Conservation (phyloP, 2,888 invertebrate species). For the Digitonthophagus gazella region DNA sequence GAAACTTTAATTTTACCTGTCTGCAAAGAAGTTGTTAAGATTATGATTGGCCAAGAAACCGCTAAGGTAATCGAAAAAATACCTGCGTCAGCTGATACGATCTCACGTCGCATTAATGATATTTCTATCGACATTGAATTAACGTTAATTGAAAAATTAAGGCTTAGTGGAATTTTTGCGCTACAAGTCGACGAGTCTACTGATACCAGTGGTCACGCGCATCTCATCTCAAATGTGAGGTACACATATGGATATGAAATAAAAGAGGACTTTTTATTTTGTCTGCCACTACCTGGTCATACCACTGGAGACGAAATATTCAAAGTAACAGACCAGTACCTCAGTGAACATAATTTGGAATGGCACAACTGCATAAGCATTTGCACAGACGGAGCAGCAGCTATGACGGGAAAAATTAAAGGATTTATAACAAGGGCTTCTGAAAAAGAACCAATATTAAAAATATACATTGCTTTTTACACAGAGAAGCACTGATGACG, state of each 20-base stretch:
- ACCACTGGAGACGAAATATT: not conserved
- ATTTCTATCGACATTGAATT: constrained; percentile 1
- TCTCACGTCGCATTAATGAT: constrained; percentile 13
- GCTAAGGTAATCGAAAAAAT: not conserved
- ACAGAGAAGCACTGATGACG: not conserved
- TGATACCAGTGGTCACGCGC: not conserved
- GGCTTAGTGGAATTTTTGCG: constrained; percentile 9
- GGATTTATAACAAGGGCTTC: constrained; percentile 8
- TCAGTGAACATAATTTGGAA: not conserved
- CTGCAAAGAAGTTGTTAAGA: not conserved
- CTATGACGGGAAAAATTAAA: constrained; percentile 11
- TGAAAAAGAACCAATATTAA: constrained; percentile 2
- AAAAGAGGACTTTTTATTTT: constrained; percentile 6
- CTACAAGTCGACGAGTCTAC: not conserved
- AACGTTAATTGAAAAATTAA: constrained; percentile 9
- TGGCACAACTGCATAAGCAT: not conserved
- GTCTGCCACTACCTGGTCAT: not conserved
- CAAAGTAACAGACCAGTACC: not conserved
- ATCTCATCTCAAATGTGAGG: not conserved
- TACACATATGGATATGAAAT: not conserved
- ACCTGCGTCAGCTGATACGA: constrained; percentile 1
- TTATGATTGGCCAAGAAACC: constrained; percentile 4
- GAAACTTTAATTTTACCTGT: constrained; percentile 8
- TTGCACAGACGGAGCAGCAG: constrained; percentile 5
- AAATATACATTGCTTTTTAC: constrained; percentile 6